A percentile compares a stretch with the other conserved stretches of the same genome.
phyloP scores from a whole-genome alignment of 2,113 vertebrate genomes.

The Scytalopus superciliaris region DNA sequence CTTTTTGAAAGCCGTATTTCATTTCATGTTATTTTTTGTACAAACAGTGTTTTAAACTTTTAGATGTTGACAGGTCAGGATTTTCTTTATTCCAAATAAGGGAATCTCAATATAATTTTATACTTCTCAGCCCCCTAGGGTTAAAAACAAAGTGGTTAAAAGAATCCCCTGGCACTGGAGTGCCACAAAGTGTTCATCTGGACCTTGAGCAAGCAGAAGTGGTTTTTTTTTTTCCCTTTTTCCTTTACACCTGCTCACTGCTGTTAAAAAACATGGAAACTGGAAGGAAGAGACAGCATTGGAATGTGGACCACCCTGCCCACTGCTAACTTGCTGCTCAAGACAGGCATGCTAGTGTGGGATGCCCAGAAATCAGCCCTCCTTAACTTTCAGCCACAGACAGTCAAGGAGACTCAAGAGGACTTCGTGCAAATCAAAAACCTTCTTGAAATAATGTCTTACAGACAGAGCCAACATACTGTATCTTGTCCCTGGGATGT shows the following conservation, averaged over 20 bases:
- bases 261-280: neutral
- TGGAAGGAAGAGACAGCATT: fast-evolving
- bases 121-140: neutral
- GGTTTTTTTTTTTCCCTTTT: neutral
- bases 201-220: neutral
- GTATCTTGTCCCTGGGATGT: neutral
- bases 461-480: neutral
- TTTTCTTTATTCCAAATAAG: neutral
- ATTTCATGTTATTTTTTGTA: neutral
- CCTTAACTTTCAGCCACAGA: neutral
- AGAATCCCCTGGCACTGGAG: neutral
- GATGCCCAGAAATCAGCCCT: neutral
- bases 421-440: neutral
- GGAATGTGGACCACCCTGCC: neutral
- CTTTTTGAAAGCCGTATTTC: neutral
- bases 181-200: neutral
- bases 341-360: neutral
- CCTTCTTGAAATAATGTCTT: neutral
- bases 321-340: no score
- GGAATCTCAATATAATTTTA: neutral
- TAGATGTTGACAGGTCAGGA: neutral
- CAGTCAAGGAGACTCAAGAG: neutral
- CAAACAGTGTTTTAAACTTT: neutral
- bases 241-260: neutral
- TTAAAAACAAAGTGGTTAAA: neutral